phyloP scores from a whole-genome alignment of 2,797 vertebrate species.

The Bovichtus diacanthus region DNA sequence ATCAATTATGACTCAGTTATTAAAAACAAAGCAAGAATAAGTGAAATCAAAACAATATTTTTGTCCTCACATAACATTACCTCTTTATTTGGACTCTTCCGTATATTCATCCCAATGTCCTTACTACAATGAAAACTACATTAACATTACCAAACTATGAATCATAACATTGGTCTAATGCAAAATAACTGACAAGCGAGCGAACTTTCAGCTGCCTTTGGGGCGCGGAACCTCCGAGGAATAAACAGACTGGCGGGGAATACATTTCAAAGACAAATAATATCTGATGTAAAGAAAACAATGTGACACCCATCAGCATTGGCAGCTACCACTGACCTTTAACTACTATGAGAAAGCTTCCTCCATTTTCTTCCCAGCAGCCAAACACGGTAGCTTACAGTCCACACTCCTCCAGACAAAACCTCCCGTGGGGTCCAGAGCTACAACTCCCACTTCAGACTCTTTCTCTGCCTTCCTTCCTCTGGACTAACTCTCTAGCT shows the following conservation, averaged over 20 bases:
- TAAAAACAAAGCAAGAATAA: slow-evolving; percentile 20
- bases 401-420: slow-evolving; percentile 22
- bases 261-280: slow-evolving; percentile 3
- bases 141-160: neutral
- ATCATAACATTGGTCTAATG: neutral
- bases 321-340: slow-evolving; percentile 46
- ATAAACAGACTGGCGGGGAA: neutral
- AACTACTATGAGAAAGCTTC: slow-evolving; percentile 3
- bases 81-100: neutral
- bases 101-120: neutral
- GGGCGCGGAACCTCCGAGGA: neutral
- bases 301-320: neutral
- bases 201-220: neutral
- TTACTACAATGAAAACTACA: neutral
- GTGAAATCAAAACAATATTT: neutral
- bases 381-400: slow-evolving; percentile 26
- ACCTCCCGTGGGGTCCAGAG: slow-evolving; percentile 7
- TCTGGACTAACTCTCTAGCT: slow-evolving; percentile 3
- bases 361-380: slow-evolving; percentile 45
- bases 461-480: slow-evolving; percentile 24
- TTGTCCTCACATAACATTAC: neutral
- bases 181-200: neutral
- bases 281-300: slow-evolving; percentile 4
- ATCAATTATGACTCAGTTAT: neutral
- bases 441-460: slow-evolving; percentile 19